Evolutionary conservation across 2,797 vertebrate genomes (phyloP).

Genomic region (Simalia tracyae): DNA sequence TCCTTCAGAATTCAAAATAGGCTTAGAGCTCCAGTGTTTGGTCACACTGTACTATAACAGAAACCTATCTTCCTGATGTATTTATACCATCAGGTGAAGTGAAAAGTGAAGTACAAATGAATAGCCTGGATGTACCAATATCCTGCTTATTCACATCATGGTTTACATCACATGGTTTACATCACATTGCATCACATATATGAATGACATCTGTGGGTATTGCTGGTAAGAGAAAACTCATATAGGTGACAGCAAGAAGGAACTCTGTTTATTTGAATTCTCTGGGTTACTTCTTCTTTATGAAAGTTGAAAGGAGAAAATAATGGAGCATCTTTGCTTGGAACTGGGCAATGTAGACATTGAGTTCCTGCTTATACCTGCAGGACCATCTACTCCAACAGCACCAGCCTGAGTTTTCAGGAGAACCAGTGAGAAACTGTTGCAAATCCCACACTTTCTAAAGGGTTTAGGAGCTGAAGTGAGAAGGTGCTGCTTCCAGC

Average conservation of each 20-base stretch:
- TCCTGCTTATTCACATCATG: background rate
- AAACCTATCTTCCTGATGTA: background rate
- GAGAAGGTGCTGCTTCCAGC: background rate
- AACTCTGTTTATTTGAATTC: constrained; percentile 30
- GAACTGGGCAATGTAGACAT: background rate
- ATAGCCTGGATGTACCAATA: background rate
- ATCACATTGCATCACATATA: background rate
- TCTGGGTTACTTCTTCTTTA: background rate
- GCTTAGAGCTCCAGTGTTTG: background rate
- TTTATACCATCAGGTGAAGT: background rate
- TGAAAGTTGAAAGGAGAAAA: constrained; percentile 29
- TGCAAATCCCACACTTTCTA: background rate
- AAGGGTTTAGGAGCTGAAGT: background rate
- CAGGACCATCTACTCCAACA: background rate
- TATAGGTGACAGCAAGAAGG: constrained; percentile 51
- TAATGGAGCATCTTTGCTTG: constrained; percentile 51
- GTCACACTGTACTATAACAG: background rate
- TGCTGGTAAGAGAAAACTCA: constrained; percentile 26
- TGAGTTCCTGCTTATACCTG: background rate
- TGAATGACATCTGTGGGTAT: constrained; percentile 41
- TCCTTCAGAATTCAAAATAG: background rate
- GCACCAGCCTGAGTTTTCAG: background rate
- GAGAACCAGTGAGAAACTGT: background rate
- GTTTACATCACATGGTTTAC: background rate
- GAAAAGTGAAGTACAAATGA: background rate